Evolutionary conservation across 2,797 vertebrate genomes (phyloP).

Genomic region (Calcarius lapponicus): DNA sequence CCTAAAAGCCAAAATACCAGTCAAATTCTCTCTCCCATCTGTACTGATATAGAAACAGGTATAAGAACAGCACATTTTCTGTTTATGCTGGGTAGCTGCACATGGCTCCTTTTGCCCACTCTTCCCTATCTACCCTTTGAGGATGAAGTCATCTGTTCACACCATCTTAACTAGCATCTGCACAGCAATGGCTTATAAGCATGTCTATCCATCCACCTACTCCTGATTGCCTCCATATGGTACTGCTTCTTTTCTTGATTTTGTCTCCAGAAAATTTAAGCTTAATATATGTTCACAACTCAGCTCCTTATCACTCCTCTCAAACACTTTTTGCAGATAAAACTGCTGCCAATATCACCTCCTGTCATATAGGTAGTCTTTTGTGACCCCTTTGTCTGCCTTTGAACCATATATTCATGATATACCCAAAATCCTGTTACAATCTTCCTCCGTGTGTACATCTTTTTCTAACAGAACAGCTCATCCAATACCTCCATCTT

Average conservation of each 20-base stretch:
- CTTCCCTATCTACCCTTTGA: conserved; percentile 56
- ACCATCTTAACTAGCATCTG: conserved; percentile 67
- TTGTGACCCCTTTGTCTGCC: not conserved
- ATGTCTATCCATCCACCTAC: conserved; percentile 67
- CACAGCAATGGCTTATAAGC: conserved; percentile 58
- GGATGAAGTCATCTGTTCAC: conserved; percentile 68
- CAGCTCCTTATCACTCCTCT: conserved; percentile 8
- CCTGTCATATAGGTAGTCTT: not conserved
- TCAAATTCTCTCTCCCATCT: not conserved
- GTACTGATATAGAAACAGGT: conserved; percentile 33
- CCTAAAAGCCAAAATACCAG: not conserved
- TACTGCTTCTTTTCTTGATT: conserved; percentile 45
- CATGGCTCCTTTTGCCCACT: conserved; percentile 55
- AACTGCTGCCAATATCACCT: not conserved
- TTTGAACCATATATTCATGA: not conserved
- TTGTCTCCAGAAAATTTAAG: conserved; percentile 55
- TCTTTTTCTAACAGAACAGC: not conserved
- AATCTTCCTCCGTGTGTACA: not conserved
- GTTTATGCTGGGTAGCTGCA: conserved; percentile 28
- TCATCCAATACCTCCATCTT: conserved; percentile 19
- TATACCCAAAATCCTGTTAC: not conserved
- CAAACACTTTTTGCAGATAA: not conserved
- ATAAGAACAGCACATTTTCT: conserved; percentile 44
- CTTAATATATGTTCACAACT: conserved; percentile 43
- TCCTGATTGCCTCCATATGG: conserved; percentile 64